Percentiles rank a stretch among this genome's conserved stretches.
phyloP scores from a whole-genome alignment of 2,113 vertebrate genomes.

The Dasypus novemcinctus region DNA sequence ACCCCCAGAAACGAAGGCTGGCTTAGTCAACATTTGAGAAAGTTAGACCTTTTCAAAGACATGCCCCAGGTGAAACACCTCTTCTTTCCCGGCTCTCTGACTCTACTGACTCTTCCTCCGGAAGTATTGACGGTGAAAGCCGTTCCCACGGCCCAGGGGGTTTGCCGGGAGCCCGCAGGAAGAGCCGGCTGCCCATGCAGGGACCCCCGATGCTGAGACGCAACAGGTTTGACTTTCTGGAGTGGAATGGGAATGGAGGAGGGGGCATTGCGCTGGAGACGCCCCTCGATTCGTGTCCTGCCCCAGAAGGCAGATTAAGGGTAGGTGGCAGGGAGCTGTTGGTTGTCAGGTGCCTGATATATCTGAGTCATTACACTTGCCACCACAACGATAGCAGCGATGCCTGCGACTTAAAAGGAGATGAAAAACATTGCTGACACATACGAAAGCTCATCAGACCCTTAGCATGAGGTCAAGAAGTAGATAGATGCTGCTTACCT shows the following conservation, averaged over 20 bases:
- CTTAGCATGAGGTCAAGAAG: background rate
- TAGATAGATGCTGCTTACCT: background rate
- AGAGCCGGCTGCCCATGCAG: background rate
- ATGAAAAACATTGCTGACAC: background rate
- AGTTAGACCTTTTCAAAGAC: slow-evolving; percentile 77
- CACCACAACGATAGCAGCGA: background rate
- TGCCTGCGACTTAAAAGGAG: background rate
- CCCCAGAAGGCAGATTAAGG: background rate
- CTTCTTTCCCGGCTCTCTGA: slow-evolving; percentile 51
- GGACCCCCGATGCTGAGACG: background rate
- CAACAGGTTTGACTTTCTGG: background rate
- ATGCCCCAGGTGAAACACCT: slow-evolving; percentile 72
- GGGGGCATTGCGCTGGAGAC: background rate
- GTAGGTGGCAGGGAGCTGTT: background rate
- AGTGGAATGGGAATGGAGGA: background rate
- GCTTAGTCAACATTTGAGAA: slow-evolving; percentile 77
- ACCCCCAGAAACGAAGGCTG: slow-evolving; percentile 60
- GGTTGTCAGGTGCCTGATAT: background rate
- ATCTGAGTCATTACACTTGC: background rate
- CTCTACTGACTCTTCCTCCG: slow-evolving; percentile 71
- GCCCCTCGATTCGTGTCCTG: background rate
- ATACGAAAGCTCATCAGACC: background rate
- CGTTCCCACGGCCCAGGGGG: slow-evolving; percentile 36
- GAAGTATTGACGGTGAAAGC: slow-evolving; percentile 67
- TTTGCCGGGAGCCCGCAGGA: slow-evolving; percentile 6